Evolutionary conservation across 92 coral and sea anemone species (phyloP), one percentile per base, ranked within the genome.

Genomic region (Galaxea fascicularis): DNA sequence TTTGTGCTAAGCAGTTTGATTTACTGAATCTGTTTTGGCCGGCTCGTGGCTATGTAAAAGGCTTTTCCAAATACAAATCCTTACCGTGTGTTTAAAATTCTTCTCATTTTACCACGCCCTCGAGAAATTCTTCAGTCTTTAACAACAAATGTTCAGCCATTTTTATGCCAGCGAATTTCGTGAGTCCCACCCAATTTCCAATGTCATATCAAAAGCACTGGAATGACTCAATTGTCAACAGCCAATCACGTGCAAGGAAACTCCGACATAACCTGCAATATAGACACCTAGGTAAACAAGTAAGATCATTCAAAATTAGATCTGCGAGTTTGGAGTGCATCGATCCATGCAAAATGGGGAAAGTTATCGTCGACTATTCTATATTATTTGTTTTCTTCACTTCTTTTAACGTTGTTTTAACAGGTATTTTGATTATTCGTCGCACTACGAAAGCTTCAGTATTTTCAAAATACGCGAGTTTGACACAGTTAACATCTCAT

Each of bases 401-500:
- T 25, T 56, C 71, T 39, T 27, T 70, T 13, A 82, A 71, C 44
- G 59, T 70, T 82, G 71, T 58, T 82, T 57, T 39, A 8, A 31
- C 86, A 82, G 86, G 86, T 82, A 82, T 45, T 56, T 82, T 59
- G 51, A 58, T 35, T 41, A 18, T 35, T 49, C 25, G 46, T 27
- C 69, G 10, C 54, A 27, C 31, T 27, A 79, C 53, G 26, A 22
- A 30, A 66, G 24, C 17, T 39, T 70, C n/a, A 16, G 12, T 76
- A 17, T 65, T 41, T 82, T 44, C 39, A 44, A 82, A 71, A 56
- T 71, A 59, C 57, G 47, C 20, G 20, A 59, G 22, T 73, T 79
- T 44, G 35, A 65, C 49, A 52, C 52, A 62, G 35, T 24, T 64
- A 22, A 28, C 17, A 29, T 74, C 7, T 83, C 79, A 57, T 57